A percentile compares a stretch with the other conserved stretches of the same genome.
Evolutionary conservation across 2,888 invertebrate species (phyloP).

Genomic region (Orchestes rusci): DNA sequence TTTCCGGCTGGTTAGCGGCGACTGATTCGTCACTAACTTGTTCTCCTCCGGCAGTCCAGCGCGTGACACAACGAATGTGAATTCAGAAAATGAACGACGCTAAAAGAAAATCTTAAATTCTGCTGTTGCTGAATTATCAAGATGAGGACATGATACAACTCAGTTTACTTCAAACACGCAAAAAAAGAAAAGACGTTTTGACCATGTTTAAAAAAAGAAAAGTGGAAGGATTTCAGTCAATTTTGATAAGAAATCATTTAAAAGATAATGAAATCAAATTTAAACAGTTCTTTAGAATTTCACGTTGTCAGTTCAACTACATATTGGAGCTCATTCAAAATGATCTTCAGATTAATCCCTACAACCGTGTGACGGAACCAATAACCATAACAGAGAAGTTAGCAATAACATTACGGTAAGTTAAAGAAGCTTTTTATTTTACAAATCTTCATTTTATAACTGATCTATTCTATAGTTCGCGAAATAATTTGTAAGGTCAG

Average conservation of each 20-base stretch:
- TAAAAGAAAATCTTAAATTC: too few relatives aligned
- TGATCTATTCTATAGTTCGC: too few relatives aligned
- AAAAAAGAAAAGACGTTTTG: background rate
- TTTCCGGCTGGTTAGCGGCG: too few relatives aligned
- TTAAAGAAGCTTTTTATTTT: background rate
- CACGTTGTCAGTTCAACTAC: background rate
- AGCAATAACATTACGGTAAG: slow-evolving; percentile 1
- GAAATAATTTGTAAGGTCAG: background rate
- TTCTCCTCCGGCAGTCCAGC: too few relatives aligned
- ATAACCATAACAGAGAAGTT: slow-evolving; percentile 1
- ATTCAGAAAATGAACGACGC: too few relatives aligned
- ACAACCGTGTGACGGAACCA: background rate
- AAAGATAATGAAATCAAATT: background rate
- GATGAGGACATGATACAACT: too few relatives aligned
- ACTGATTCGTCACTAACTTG: too few relatives aligned
- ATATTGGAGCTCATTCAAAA: background rate
- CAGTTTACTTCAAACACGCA: too few relatives aligned
- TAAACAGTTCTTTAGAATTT: slow-evolving; percentile 1
- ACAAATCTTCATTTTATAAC: too few relatives aligned
- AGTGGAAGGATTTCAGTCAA: slow-evolving; percentile 1
- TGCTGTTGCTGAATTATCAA: too few relatives aligned
- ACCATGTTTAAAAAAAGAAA: background rate
- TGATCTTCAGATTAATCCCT: background rate
- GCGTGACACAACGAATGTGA: too few relatives aligned
- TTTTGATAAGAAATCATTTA: slow-evolving; percentile 2